Evolutionary conservation across 2,888 invertebrate species (phyloP).

Genomic region (Drosophila longiperda): DNA sequence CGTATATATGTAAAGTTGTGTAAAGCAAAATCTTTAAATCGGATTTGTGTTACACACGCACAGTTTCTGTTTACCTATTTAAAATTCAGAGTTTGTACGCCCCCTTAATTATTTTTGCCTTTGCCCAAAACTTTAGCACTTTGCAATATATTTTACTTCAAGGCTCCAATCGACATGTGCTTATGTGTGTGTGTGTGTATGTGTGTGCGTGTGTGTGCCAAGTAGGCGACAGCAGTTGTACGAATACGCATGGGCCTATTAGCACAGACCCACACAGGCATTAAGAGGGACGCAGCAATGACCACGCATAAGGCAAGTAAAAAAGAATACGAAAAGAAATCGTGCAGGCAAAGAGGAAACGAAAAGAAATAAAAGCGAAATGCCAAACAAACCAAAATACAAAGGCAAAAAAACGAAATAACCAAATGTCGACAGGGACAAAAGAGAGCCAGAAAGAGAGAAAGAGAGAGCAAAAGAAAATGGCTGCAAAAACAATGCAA

Average conservation of each 20-base stretch:
- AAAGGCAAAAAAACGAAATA: constrained; percentile 26
- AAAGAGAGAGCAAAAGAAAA: constrained; percentile 38
- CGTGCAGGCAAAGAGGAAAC: constrained; percentile 46
- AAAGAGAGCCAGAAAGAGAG: not conserved
- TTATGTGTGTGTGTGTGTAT: constrained; percentile 12
- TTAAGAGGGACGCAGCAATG: constrained; percentile 40
- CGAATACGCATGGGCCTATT: constrained; percentile 48
- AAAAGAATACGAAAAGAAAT: constrained; percentile 16
- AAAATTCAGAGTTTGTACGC: constrained; percentile 67
- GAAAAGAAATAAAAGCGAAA: constrained; percentile 66
- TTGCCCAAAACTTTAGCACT: constrained; percentile 58
- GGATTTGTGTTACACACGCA: not conserved
- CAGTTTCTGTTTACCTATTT: constrained; percentile 48
- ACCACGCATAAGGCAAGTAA: constrained; percentile 52
- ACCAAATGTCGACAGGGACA: constrained; percentile 34
- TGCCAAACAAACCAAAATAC: constrained; percentile 67
- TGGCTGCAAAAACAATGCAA: constrained; percentile 69
- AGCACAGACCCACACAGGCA: constrained; percentile 35
- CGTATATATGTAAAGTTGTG: not conserved
- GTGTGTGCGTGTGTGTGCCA: constrained; percentile 19
- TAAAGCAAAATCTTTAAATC: constrained; percentile 26
- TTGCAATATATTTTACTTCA: constrained; percentile 70
- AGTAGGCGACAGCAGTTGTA: constrained; percentile 20
- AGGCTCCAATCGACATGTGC: constrained; percentile 49
- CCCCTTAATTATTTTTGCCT: constrained; percentile 11